A percentile compares a stretch with the other conserved stretches of the same genome.
phyloP scores from a whole-genome alignment of 2,113 vertebrate genomes.

The Lepus europaeus region DNA sequence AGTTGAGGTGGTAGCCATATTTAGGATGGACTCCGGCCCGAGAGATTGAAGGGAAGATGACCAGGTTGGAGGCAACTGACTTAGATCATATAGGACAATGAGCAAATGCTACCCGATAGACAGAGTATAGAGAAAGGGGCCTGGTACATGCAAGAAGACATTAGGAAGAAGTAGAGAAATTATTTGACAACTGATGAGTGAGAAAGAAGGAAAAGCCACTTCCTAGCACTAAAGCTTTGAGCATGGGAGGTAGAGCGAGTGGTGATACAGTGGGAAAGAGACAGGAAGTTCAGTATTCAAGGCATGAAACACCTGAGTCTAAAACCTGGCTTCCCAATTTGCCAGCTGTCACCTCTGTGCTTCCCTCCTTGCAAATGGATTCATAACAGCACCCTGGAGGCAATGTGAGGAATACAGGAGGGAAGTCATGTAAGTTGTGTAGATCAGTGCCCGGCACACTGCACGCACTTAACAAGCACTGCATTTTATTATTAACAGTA shows the following conservation, averaged over 20 bases:
- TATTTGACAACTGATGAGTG: neutral
- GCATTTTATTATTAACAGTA: neutral
- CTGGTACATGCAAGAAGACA: neutral
- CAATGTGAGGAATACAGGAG: neutral
- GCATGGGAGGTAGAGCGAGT: neutral
- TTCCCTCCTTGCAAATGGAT: neutral
- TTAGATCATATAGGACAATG: neutral
- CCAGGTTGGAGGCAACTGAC: neutral
- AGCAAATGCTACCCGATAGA: neutral
- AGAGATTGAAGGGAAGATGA: neutral
- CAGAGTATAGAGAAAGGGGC: neutral
- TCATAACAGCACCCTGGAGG: neutral
- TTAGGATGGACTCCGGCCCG: neutral
- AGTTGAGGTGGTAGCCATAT: neutral
- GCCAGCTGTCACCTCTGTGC: neutral
- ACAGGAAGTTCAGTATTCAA: neutral
- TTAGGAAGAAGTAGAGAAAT: neutral
- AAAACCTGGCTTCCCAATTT: neutral
- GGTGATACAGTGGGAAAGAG: neutral
- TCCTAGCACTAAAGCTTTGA: neutral
- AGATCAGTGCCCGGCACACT: neutral
- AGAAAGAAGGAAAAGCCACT: neutral
- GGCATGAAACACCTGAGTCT: neutral
- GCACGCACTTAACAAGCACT: neutral
- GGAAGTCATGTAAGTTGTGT: neutral